These are phyloP conservation scores for Stenolophus ochropezus DNA, from an alignment of 2,888 invertebrate species.

Conservation along the genomic window DNA sequence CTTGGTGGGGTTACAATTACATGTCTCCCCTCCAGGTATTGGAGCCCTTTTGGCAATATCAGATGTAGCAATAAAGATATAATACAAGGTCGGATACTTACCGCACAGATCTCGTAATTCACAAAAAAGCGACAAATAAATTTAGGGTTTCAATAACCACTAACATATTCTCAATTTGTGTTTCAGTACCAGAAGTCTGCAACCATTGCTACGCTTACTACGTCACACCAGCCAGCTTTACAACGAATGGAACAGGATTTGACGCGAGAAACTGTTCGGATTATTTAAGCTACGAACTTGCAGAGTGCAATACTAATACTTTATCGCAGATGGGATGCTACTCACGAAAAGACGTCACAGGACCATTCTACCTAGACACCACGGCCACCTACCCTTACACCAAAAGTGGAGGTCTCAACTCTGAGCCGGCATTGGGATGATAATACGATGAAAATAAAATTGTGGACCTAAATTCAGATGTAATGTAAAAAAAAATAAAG, in stretches of 20 bases:
- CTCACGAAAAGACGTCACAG: neutral
- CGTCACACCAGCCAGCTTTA: neutral
- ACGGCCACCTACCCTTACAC: neutral
- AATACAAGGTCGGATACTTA: no score
- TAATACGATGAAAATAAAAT: no score
- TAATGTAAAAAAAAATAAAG: no score
- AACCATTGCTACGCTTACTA: neutral
- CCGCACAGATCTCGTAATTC: no score
- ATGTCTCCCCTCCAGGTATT: conserved; percentile 55
- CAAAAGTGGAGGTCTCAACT: neutral
- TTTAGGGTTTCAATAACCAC: no score
- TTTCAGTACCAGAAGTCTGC: neutral
- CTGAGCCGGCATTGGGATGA: neutral
- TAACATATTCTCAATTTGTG: no score
- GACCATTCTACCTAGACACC: neutral
- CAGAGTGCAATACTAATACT: neutral
- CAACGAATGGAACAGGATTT: neutral
- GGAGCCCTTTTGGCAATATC: no score
- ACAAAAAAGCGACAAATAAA: no score
- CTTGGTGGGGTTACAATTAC: conserved; percentile 58
- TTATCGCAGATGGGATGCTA: neutral
- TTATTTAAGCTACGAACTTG: neutral
- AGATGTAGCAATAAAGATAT: no score
- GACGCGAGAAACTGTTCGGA: neutral
- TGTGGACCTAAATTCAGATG: no score